Evolutionary conservation across 1,140 invertebrate genomes (phyloP).

Genomic region (Calosoma granatense): DNA sequence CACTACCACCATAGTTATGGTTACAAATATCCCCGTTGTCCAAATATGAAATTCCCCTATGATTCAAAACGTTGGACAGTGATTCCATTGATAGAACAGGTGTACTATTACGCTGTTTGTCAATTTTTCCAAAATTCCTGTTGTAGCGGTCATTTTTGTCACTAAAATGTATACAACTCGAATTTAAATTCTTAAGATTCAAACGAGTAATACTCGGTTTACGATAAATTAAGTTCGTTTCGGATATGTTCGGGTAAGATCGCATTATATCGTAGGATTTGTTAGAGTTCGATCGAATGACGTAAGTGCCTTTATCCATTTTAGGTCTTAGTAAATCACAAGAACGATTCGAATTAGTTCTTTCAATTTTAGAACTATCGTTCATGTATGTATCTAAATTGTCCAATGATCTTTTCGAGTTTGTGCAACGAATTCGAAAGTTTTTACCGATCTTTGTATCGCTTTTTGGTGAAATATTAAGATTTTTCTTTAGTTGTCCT

Average conservation of each 20-base stretch:
- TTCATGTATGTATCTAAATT: slow-evolving; percentile 29
- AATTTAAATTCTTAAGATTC: slow-evolving; percentile 18
- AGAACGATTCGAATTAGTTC: neutral
- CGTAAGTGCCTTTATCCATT: slow-evolving; percentile 14
- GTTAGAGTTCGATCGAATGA: slow-evolving; percentile 28
- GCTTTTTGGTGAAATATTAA: neutral
- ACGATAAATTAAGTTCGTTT: slow-evolving; percentile 22
- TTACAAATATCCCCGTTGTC: slow-evolving; percentile 27
- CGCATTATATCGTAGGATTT: slow-evolving; percentile 17
- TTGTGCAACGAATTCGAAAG: slow-evolving; percentile 25
- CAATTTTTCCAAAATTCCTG: slow-evolving; percentile 20
- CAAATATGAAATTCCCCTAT: slow-evolving; percentile 12
- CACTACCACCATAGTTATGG: slow-evolving; percentile 38
- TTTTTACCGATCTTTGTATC: slow-evolving; percentile 10
- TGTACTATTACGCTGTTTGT: slow-evolving; percentile 16
- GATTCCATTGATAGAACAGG: slow-evolving; percentile 13
- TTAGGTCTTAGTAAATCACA: slow-evolving; percentile 12
- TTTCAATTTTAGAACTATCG: neutral
- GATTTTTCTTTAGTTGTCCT: neutral
- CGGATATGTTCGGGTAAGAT: slow-evolving; percentile 18
- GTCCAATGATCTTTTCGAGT: slow-evolving; percentile 30
- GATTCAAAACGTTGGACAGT: slow-evolving; percentile 14
- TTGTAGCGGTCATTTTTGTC: slow-evolving; percentile 10
- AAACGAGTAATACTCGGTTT: neutral
- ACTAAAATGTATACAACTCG: neutral